These are phyloP conservation scores for Nemotelus pantherinus DNA, from an alignment of 2,888 invertebrate species.

Conservation along the genomic window DNA sequence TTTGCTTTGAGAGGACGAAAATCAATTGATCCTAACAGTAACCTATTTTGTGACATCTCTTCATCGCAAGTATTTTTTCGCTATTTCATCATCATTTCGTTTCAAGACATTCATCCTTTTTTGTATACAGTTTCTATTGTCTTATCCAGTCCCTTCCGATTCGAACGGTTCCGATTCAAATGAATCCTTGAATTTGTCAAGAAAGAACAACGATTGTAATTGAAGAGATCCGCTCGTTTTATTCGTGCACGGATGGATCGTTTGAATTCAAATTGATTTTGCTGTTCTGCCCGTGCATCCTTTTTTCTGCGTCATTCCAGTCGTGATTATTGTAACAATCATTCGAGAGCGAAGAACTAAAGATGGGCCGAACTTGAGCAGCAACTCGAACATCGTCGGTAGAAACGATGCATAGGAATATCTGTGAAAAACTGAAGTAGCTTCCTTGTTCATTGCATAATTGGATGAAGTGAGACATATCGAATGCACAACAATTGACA, in stretches of 20 bases:
- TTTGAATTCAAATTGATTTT: background rate
- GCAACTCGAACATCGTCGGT: too few relatives aligned
- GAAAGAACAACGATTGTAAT: constrained; percentile 2
- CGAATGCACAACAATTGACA: constrained; percentile 8
- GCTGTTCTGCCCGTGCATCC: background rate
- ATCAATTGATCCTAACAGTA: constrained; percentile 50
- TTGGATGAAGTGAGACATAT: background rate
- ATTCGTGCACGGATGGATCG: background rate
- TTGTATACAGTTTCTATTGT: background rate
- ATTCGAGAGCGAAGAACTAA: too few relatives aligned
- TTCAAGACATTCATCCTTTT: background rate
- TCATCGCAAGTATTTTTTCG: constrained; percentile 19
- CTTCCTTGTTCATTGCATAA: constrained; percentile 13
- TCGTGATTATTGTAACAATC: too few relatives aligned
- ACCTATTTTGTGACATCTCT: background rate
- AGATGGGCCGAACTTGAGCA: too few relatives aligned
- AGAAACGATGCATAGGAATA: too few relatives aligned
- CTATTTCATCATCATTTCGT: constrained; percentile 12
- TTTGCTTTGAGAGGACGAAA: constrained; percentile 40
- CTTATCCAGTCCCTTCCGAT: background rate
- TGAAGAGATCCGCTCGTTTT: background rate
- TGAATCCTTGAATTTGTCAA: constrained; percentile 46
- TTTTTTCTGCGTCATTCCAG: background rate
- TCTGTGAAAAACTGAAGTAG: background rate
- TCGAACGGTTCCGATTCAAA: constrained; percentile 14